phyloP scores from a whole-genome alignment of 2,113 vertebrate species.

The Cynopterus brachyotis region DNA sequence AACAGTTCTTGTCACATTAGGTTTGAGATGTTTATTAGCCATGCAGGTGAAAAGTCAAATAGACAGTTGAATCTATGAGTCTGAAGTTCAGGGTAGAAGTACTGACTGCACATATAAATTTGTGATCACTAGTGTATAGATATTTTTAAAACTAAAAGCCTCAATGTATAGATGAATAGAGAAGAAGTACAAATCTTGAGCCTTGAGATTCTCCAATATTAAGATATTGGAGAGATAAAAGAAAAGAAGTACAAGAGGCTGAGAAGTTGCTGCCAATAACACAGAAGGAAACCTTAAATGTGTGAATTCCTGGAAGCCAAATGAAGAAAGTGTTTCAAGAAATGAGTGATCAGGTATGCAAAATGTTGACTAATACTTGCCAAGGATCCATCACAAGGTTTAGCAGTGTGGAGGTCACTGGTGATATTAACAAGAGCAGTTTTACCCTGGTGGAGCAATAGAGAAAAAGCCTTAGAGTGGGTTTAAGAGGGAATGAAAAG shows the following conservation, averaged over 20 bases:
- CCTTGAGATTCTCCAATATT: neutral
- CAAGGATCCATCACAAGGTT: neutral
- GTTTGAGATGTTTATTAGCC: neutral
- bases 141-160: neutral
- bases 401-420: neutral
- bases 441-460: neutral
- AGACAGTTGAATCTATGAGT: neutral
- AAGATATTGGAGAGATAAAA: neutral
- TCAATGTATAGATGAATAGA: neutral
- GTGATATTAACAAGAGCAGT: neutral
- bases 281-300: neutral
- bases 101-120: neutral
- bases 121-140: neutral
- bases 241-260: neutral
- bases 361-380: neutral
- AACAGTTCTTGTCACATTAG: neutral
- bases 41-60: neutral
- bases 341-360: neutral
- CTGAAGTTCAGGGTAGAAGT: neutral
- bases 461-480: neutral
- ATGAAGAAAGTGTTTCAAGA: neutral
- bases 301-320: neutral
- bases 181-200: neutral
- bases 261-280: neutral
- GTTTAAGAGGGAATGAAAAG: neutral